Evolutionary conservation across 2,113 vertebrate species (phyloP).

Genomic region (Pycnonotus jocosus): DNA sequence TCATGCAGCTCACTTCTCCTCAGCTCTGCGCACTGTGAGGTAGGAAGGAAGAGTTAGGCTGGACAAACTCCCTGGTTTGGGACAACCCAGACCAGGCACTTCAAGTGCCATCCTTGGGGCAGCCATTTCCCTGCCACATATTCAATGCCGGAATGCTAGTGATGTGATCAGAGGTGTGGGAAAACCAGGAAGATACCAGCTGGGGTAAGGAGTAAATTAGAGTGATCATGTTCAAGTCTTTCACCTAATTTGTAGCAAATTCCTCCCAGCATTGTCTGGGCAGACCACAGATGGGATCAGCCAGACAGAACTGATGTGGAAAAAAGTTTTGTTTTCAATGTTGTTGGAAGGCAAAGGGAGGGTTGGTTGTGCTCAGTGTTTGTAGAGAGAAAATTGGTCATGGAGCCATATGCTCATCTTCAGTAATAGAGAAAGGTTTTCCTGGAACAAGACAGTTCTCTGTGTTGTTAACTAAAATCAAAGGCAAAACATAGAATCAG

Average conservation of each 20-base stretch:
- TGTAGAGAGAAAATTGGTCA: not conserved
- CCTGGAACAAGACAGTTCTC: not conserved
- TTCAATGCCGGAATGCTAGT: not conserved
- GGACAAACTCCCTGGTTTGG: not conserved
- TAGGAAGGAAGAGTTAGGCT: not conserved
- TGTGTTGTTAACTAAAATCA: not conserved
- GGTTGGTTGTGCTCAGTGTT: not conserved
- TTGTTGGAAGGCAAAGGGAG: not conserved
- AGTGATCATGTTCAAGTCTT: not conserved
- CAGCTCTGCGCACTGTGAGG: not conserved
- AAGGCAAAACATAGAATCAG: not conserved
- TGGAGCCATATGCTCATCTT: not conserved
- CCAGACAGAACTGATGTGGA: not conserved
- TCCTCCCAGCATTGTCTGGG: not conserved
- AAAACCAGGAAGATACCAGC: not conserved
- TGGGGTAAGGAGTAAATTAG: not conserved
- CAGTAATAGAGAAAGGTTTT: not conserved
- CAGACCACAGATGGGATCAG: accelerated
- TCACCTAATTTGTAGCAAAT: not conserved
- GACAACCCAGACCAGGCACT: not conserved
- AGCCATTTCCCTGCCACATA: not conserved
- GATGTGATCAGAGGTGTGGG: not conserved
- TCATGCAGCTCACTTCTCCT: not conserved
- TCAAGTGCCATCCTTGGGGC: not conserved
- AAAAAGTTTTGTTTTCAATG: not conserved